Evolutionary conservation across 2,888 invertebrate species (phyloP), one percentile per base, ranked within the genome.

Genomic region (Habrosyne pyritoides): DNA sequence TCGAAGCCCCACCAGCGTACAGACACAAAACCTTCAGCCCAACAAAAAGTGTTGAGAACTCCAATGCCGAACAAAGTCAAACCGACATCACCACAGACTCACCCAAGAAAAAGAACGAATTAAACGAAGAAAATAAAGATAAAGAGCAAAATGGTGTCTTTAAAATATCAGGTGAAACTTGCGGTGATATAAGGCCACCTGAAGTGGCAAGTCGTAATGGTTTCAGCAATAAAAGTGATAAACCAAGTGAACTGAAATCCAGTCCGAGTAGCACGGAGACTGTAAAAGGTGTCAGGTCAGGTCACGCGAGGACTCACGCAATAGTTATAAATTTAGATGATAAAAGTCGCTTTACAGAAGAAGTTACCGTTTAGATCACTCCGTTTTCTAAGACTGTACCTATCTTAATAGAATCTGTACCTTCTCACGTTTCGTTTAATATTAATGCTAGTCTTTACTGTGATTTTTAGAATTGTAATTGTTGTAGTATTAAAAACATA

Each of bases 271-370:
- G 87, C 69, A 78, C 85, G 24, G 91, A 88, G 54, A 86, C 89
- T 22, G 79, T 88, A 10, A 81, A 77, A 61, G 89, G 87, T 56
- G 87, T 91, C 0, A 76, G 88, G 47, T 95, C 95, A 8, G 95
- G 95, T 0, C 96, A 95, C 71, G 95, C 95, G 12, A 93, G 94
- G 75, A 95, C 95, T 61, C 96, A 95, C 73, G 95, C 95, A n/a
- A 96, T 96, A 74, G 95, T 96, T 69, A 95, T 96, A 66, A 96
- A 96, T 84, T 88, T 96, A 72, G 96, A 96, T 78, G 96, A 96
- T 85, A 96, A 96, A 77, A 96, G 95, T 83, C 93, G 96, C 72
- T 96, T 96, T 84, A 96, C 96, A 48, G 96, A 96, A 84, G 96
- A 96, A 84, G 96, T 96, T 63, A 96, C 96, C 52, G 96, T 96